Evolutionary conservation across 2,888 invertebrate species (phyloP), one percentile per base, ranked within the genome.

Genomic region (Eilema griseolum): DNA sequence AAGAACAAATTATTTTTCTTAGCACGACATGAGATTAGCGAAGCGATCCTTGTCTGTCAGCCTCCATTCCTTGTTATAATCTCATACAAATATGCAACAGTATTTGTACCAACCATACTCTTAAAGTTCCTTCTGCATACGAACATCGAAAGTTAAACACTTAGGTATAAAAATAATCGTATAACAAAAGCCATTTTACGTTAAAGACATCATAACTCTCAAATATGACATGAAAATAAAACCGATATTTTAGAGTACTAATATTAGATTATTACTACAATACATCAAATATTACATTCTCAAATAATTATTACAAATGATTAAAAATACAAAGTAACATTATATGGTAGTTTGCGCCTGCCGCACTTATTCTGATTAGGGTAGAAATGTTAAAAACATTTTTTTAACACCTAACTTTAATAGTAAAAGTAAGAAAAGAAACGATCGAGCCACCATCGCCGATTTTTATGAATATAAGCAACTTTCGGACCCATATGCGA

Each of bases 141-240:
- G 70, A 70, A 70, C 70, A 70, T 70, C 70, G 70, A 70, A 66
- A 62, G 62, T 59, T 70, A 70, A 61, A n/a, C 16, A 23, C 33
- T 62, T 37, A 12, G 33, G 12, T 37, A 2, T 24, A 37, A 24
- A 14, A 16, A 41, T n/a, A 20, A 37, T 62, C 24, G 3, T 3
- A 41, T 20, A 26, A 16, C 23, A 62, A 41, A 62, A 24, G 24
- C 24, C 31, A 16, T 20, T 20, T n/a, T 24, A 16, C 28, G 11
- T 41, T 24, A 20, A 24, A 37, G 62, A 62, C 62, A 62, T 62
- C 62, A 62, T 3, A 10, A 59, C 59, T 59, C 26, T 59, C 59
- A 12, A 10, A 62, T 24, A 62, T 37, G 62, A 62, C 52, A 52
- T 52, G n/a, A 20, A 52, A 52, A 52, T 52, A n/a, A 52, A 52